Percentiles rank a stretch among this genome's conserved stretches.
Evolutionary conservation across 2,888 invertebrate species (phyloP).

Genomic region (Epistrophe grossulariae): DNA sequence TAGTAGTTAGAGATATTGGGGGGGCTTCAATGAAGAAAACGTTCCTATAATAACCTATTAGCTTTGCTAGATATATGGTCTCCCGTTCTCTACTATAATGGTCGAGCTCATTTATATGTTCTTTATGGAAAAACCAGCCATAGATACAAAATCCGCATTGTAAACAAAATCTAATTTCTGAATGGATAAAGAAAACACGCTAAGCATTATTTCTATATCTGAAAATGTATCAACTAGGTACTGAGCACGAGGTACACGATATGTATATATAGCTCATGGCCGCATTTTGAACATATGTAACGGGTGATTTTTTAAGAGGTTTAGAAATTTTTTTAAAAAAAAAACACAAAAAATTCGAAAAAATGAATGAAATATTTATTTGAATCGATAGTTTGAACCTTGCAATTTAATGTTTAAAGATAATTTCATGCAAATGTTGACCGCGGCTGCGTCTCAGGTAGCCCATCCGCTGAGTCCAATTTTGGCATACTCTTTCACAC

Average conservation of each 20-base stretch:
- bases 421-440: too few species aligned
- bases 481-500: too few species aligned
- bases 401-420: too few species aligned
- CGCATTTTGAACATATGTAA: conserved; percentile 1
- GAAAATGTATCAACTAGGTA: conserved; percentile 11
- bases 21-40: conserved; percentile 23
- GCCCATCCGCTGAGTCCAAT: too few species aligned
- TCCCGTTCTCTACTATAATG: not conserved
- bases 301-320: too few species aligned
- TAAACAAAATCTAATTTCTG: conserved; percentile 62
- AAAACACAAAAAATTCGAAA: too few species aligned
- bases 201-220: conserved; percentile 18
- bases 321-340: too few species aligned
- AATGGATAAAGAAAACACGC: conserved; percentile 49
- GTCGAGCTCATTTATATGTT: conserved; percentile 9
- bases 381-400: too few species aligned
- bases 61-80: not conserved
- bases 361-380: too few species aligned
- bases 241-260: not conserved
- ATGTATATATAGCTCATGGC: not conserved
- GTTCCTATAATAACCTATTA: not conserved
- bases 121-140: conserved; percentile 15
- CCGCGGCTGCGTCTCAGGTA: too few species aligned
- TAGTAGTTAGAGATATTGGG: not conserved
- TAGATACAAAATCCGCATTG: conserved; percentile 46